Percentiles rank a stretch among this genome's conserved stretches.
Conservation (phyloP, 2,888 invertebrate genomes). For the Phyllotreta striolata region DNA sequence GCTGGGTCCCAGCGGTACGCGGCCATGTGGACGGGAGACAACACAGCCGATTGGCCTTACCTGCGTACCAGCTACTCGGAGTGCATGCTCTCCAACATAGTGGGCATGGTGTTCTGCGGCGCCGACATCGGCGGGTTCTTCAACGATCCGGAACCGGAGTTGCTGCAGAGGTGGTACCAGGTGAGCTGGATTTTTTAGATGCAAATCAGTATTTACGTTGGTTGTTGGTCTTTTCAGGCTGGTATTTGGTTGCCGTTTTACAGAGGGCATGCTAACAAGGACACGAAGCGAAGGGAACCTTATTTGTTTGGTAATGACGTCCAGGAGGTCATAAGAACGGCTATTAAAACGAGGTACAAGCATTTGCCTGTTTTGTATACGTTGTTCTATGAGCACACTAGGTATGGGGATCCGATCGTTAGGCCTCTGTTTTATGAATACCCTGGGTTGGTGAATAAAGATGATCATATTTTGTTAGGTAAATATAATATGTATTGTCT, state of each 20-base stretch:
- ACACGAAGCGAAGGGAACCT: slow-evolving; percentile 93
- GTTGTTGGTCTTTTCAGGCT: slow-evolving; percentile 64
- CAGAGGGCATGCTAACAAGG: slow-evolving; percentile 93
- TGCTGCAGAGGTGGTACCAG: slow-evolving; percentile 78
- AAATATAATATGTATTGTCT: slow-evolving; percentile 42
- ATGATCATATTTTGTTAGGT: slow-evolving; percentile 79
- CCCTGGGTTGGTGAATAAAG: slow-evolving; percentile 79
- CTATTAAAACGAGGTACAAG: slow-evolving; percentile 80
- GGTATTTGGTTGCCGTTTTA: slow-evolving; percentile 94
- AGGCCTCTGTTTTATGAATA: slow-evolving; percentile 90
- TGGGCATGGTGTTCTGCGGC: slow-evolving; percentile 90
- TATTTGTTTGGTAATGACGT: slow-evolving; percentile 85
- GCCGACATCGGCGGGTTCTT: slow-evolving; percentile 98
- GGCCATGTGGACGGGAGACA: slow-evolving; percentile 98
- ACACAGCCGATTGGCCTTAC: slow-evolving; percentile 91
- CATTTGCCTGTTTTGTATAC: slow-evolving; percentile 92
- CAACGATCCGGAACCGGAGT: slow-evolving; percentile 86
- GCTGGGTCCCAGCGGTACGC: slow-evolving; percentile 90
- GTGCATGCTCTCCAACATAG: slow-evolving; percentile 76
- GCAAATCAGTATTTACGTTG: not conserved
- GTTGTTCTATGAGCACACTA: slow-evolving; percentile 85
- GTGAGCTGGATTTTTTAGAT: slow-evolving; percentile 57
- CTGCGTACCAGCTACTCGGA: slow-evolving; percentile 85
- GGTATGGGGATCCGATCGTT: slow-evolving; percentile 85
- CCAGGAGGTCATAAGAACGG: slow-evolving; percentile 67